phyloP scores from a whole-genome alignment of 1,140 invertebrate species.

The Holcopasites calliopsidis region DNA sequence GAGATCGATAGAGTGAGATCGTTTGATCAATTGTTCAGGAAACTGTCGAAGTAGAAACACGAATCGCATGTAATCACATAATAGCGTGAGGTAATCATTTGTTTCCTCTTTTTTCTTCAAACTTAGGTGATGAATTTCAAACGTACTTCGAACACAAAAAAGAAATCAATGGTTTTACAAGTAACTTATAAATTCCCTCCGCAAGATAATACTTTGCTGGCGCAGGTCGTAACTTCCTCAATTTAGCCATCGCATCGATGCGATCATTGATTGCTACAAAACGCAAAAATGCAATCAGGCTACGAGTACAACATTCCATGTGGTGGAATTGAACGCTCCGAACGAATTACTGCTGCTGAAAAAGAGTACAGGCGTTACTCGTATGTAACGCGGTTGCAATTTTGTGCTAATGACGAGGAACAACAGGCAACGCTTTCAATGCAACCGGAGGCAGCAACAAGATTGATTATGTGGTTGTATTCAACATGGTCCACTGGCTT shows the following conservation, averaged over 20 bases:
- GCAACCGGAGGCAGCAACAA: slow-evolving; percentile 9
- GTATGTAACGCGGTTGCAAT: background rate
- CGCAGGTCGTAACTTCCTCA: background rate
- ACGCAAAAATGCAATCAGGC: background rate
- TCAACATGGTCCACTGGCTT: background rate
- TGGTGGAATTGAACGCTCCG: background rate
- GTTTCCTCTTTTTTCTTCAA: too few relatives aligned
- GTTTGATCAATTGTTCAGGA: too few relatives aligned
- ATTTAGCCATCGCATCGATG: background rate
- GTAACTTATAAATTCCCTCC: too few relatives aligned
- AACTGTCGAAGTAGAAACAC: too few relatives aligned
- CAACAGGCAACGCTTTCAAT: background rate
- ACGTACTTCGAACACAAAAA: too few relatives aligned
- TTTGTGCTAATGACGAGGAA: too few relatives aligned
- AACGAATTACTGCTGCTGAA: background rate
- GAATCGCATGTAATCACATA: too few relatives aligned
- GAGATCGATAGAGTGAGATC: too few relatives aligned
- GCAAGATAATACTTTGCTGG: too few relatives aligned
- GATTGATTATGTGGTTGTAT: slow-evolving; percentile 13
- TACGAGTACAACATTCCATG: background rate
- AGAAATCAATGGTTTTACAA: too few relatives aligned
- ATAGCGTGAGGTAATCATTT: too few relatives aligned
- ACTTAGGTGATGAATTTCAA: too few relatives aligned
- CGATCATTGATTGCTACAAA: background rate
- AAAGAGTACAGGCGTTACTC: background rate